Evolutionary conservation across 2,113 vertebrate species (phyloP), one percentile per base, ranked within the genome.

Genomic region (Callospermophilus lateralis): DNA sequence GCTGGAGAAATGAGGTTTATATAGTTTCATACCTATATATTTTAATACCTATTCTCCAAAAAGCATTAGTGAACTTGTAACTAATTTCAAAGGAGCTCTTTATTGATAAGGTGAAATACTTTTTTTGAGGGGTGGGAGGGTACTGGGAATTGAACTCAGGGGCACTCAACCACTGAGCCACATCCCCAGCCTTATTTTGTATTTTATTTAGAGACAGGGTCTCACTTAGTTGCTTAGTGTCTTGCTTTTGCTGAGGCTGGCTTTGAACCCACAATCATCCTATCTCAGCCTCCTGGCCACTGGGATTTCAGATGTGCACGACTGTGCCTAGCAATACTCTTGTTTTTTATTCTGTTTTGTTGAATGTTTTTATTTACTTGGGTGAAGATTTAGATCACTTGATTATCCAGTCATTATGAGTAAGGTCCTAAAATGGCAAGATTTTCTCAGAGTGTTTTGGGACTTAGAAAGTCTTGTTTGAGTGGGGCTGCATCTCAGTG

Each of bases 91-190:
- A 89, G 83, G 74, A n/a, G 17, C 7, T 51, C 28, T 48, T 94
- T 84, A 97, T 32, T 89, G 61, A 48, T 77, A 37, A 95, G 30
- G 26, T 74, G 74, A 95, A 95, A 58, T 92, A 32, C 53, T 93
- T 95, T 51, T 51, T 51, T 51, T 51, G 9, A 13, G 48, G 9
- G 48, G 48, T 10, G 48, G 48, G 48, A 51, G 48, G 48, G 48
- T 51, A 51, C 48, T 51, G 48, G 48, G 48, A 51, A 51, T 51
- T 51, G 48, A 13, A 51, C 48, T 51, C 48, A 51, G 48, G 48
- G 48, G 12, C 12, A 51, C 48, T 13, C 48, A 51, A 51, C 12
- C 12, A 51, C 45, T 45, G 45, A 45, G 45, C 8, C 45, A 45
- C 45, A 45, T 45, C 45, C 45, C 45, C 45, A 45, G 45, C 45